A percentile compares a stretch with the other conserved stretches of the same genome.
phyloP scores from a whole-genome alignment of 2,888 invertebrate species.

The Dasysyrphus albostriatus region DNA sequence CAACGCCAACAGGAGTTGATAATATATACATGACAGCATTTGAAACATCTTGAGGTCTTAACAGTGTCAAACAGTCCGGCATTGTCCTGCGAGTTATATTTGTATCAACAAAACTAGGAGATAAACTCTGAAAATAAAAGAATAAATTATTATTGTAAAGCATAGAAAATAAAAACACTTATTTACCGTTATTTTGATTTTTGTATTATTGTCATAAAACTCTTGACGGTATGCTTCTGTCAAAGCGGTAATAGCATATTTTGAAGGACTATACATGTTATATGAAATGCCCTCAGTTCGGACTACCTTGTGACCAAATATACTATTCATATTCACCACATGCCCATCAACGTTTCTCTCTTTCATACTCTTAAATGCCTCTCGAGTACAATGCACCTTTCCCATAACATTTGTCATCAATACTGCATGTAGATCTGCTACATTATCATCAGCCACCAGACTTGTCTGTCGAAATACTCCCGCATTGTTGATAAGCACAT shows the following conservation, averaged over 20 bases:
- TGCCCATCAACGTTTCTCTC: conserved; percentile 84
- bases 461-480: conserved; percentile 80
- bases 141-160: not conserved
- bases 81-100: conserved; percentile 76
- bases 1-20: conserved; percentile 42
- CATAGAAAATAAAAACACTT: not conserved
- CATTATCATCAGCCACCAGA: conserved; percentile 79
- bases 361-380: conserved; percentile 85
- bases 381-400: conserved; percentile 84
- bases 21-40: conserved; percentile 32
- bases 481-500: conserved; percentile 87
- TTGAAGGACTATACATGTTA: conserved; percentile 83
- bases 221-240: conserved; percentile 83
- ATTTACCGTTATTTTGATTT: conserved; percentile 81
- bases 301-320: conserved; percentile 81
- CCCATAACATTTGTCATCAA: conserved; percentile 85
- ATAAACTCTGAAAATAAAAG: conserved; percentile 78
- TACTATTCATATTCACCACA: conserved; percentile 84
- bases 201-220: conserved; percentile 81
- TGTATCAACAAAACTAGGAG: conserved; percentile 82
- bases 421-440: conserved; percentile 80
- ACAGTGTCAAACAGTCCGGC: not conserved
- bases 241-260: conserved; percentile 83
- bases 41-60: conserved; percentile 24
- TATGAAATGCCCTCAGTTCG: conserved; percentile 80